Evolutionary conservation across 2,797 vertebrate species (phyloP), one percentile per base, ranked within the genome.

Genomic region (Muscicapa comitata): DNA sequence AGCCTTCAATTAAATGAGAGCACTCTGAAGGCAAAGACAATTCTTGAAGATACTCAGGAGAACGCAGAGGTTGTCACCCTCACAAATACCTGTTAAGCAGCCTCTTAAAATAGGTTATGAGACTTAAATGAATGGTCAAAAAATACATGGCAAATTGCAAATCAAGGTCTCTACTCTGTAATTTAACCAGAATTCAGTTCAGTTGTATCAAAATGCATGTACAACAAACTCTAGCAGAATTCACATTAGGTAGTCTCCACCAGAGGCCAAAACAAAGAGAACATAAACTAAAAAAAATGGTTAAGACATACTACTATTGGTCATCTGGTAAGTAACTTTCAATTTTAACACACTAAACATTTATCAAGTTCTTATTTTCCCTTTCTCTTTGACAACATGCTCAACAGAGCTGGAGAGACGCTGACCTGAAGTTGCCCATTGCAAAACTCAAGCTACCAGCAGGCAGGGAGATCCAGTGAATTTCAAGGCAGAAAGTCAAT

Each of bases 361-460:
- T 85, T 47, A 35, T 55, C 45, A 31, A 15, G 17, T 62, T 85
- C 54, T 77, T 38, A 48, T 42, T 62, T 40, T 13, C 66, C n/a
- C 31, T 82, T 79, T 57, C 37, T 55, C 54, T 65, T 53, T 58
- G 38, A n/a, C 17, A 43, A 4, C 28, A 45, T 6, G 43, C 21
- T 15, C 38, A 57, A 13, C 0, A 40, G 40, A 37, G 33, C 26
- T 35, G 31, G 2, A 84, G 21, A 38, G 31, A 54, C 0, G 0
- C 58, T 55, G 57, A n/a, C 53, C 57, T 71, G 25, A 83, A 66
- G 57, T 28, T 13, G 68, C 47, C 14, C 54, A 28, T 3, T 20
- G 29, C 76, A 88, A 61, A 83, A 19, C 35, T 42, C 57, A 37
- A 57, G n/a, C 42, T 37, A 72, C 26, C 29, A 68, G 54, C 12